These are phyloP conservation scores for Allobates femoralis DNA, from an alignment of 2,797 vertebrate genomes.

Conservation along the genomic window DNA sequence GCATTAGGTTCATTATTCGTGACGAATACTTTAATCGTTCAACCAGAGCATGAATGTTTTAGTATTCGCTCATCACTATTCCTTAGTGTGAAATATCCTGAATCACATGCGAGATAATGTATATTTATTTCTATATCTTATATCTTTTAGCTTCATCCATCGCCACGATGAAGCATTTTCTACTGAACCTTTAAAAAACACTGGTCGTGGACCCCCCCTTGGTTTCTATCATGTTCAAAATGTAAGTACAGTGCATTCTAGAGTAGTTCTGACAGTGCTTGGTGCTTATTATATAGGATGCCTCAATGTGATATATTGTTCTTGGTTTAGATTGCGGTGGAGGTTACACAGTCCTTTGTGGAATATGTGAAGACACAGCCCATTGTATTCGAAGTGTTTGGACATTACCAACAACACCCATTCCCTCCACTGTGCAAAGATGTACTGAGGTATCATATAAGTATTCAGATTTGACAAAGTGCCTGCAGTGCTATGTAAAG, in stretches of 20 bases:
- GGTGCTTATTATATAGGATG: not conserved
- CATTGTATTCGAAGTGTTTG: conserved; percentile 97
- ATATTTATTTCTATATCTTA: not conserved
- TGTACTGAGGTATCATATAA: conserved; percentile 83
- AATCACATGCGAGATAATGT: not conserved
- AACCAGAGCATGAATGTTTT: no score
- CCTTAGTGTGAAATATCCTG: not conserved
- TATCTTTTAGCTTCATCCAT: conserved; percentile 91
- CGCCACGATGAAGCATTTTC: conserved; percentile 97
- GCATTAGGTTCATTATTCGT: no score
- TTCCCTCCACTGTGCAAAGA: conserved; percentile 94
- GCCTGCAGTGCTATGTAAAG: no score
- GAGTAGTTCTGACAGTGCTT: no score
- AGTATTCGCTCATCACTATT: no score
- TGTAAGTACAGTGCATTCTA: conserved; percentile 77
- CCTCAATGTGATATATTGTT: not conserved
- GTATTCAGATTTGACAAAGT: conserved; percentile 60
- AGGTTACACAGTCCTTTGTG: conserved; percentile 94
- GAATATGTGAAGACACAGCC: conserved; percentile 97
- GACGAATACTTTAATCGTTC: no score
- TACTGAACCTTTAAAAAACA: conserved; percentile 96
- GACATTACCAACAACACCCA: conserved; percentile 96
- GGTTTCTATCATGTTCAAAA: conserved; percentile 99
- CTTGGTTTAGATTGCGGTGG: conserved; percentile 88
- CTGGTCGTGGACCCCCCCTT: conserved; percentile 90